Evolutionary conservation across 1,140 invertebrate genomes (phyloP), one percentile per base, ranked within the genome.

Genomic region (Tetraneura akinire): DNA sequence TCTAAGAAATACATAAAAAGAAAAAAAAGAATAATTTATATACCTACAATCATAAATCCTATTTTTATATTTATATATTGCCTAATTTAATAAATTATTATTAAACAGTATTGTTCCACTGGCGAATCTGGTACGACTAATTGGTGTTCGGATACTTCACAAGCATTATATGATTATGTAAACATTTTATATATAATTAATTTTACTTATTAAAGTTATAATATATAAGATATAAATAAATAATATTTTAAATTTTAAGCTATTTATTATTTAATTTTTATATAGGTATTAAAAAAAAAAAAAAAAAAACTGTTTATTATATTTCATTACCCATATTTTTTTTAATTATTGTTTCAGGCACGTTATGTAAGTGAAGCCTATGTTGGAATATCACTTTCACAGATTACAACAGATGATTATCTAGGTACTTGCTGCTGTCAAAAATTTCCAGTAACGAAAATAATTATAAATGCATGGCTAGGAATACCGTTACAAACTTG

Each of bases 51-150:
- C n/a, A n/a, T n/a, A n/a, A n/a, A n/a, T n/a, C n/a, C n/a, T n/a
- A n/a, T n/a, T n/a, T n/a, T n/a, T 16, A 49, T 11, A 14, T 14
- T 49, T 49, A 49, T 49, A 49, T 37, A 37, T 37, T 37, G 8
- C 32, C 32, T 37, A 37, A 37, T 37, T 8, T 37, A 37, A 37
- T 37, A 37, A 4, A 37, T 37, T 37, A 8, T 37, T 37, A 37
- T 37, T 37, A 37, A 23, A 57, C n/a, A 57, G 53, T 57, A 26
- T 57, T 57, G n/a, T n/a, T n/a, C n/a, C n/a, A n/a, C n/a, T 57
- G 3, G 0, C 10, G 13, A 3, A 21, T 4, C 21, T 21, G 11
- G 13, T 57, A 3, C 18, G 9, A 9, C 32, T 21, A 1, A 23
- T 23, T 57, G 53, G 53, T 57, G n/a, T 21, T 23, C 21, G 0